Conservation (phyloP, 64 coral and sea anemone species). For the Pocillopora verrucosa region DNA sequence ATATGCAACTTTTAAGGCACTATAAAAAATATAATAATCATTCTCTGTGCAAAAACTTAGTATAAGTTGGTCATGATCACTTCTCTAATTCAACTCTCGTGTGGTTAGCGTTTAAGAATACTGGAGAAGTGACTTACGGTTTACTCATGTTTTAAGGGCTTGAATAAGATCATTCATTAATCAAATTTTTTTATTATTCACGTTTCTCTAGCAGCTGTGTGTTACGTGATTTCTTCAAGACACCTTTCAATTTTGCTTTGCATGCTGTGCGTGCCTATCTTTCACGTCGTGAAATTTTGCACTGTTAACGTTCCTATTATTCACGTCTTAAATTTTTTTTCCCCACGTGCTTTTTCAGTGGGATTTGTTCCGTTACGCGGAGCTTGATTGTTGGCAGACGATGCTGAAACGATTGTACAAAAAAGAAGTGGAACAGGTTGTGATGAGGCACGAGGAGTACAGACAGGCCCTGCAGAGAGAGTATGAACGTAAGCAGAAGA, state of each 20-base stretch:
- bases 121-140: too few relatives aligned
- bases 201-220: not conserved
- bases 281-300: not conserved
- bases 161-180: too few relatives aligned
- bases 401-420: constrained; percentile 95
- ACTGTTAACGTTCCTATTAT: not conserved
- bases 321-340: not conserved
- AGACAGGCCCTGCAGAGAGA: constrained; percentile 85
- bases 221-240: not conserved
- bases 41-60: too few relatives aligned
- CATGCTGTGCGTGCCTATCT: not conserved
- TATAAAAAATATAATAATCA: too few relatives aligned
- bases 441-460: constrained; percentile 90
- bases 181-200: too few relatives aligned
- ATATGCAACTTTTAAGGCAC: too few relatives aligned
- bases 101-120: too few relatives aligned
- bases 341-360: constrained; percentile 57
- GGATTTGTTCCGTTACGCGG: constrained; percentile 93
- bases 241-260: not conserved
- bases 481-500: constrained; percentile 73
- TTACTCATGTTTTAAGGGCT: too few relatives aligned
- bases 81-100: too few relatives aligned
- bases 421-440: constrained; percentile 89
- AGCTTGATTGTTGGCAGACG: constrained; percentile 89
- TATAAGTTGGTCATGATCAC: too few relatives aligned